Base-by-base conservation (phyloP, 1,140 invertebrate species). In the Gryon sp. region DNA sequence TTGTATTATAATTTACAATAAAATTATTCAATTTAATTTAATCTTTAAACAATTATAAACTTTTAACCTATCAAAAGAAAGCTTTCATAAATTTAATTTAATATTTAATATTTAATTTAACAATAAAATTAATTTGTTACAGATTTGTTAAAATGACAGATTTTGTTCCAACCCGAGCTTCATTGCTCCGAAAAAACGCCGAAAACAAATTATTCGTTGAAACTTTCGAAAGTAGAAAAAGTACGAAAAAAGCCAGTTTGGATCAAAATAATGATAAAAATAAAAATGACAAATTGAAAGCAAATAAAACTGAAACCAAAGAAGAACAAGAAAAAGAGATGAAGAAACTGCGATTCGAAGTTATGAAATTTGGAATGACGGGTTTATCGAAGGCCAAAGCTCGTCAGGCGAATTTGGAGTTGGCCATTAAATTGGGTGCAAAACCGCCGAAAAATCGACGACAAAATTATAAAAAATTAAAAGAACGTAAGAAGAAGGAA, bases 301-400 rank as follows among this genome's bases (percentile, higher is more conserved):
- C 80, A 19, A 45, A 12, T 26, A 55, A 55, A 22, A 53, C 26
- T 30, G 76, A 85, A 52, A 12, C 59, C 1, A 83, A 36, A 34
- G 69, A 46, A 7, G 48, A 82, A 16, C 83, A 87, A 68, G 90
- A 91, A 76, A 77, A 90, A 15, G 90, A 92, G 63, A 92, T 93
- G 69, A 92, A 92, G 38, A 89, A 82, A 52, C 85, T 89, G 0
- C 88, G 90, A 48, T 88, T 90, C 79, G 92, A 94, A 74, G 86
- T 94, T 4, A 88, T 93, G 24, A 92, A 92, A 66, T 92, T 93
- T 81, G 92, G 90, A 40, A 91, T 92, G 72, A 89, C 90, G 41
- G 92, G 92, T 36, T 89, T 92, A 8, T 84, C 90, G 11, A 85
- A 88, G n/a, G 79, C 84, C 26, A 90, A 90, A 55, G 91, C 92